Conservation (phyloP, 2,888 invertebrate species). For the Dolomedes plantarius region DNA sequence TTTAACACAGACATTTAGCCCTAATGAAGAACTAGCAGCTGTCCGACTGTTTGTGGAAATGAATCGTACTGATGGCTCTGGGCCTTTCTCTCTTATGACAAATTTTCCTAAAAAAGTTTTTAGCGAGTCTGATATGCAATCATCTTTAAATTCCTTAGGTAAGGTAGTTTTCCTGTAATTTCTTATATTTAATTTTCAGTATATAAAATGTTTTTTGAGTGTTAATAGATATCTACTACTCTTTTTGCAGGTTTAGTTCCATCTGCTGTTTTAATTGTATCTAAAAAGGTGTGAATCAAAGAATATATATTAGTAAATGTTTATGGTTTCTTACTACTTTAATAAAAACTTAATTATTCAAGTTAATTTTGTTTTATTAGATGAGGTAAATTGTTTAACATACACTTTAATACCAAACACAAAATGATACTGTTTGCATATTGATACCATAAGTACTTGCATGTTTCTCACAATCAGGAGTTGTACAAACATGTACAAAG, state of each 20-base stretch:
- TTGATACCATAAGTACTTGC: too few species aligned
- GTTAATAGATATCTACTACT: constrained; percentile 10
- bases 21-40: constrained; percentile 91
- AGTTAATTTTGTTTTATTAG: too few species aligned
- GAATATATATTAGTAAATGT: neutral
- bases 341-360: too few species aligned
- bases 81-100: constrained; percentile 89
- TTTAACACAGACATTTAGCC: constrained; percentile 86
- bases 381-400: too few species aligned
- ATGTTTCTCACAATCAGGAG: too few species aligned
- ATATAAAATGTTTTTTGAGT: too few species aligned
- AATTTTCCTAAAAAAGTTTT: constrained; percentile 93
- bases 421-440: too few species aligned
- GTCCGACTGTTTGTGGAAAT: constrained; percentile 92
- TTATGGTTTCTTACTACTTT: too few species aligned
- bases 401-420: too few species aligned
- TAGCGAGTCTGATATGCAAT: constrained; percentile 89
- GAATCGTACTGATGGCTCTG: constrained; percentile 84
- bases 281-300: constrained; percentile 43
- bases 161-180: too few species aligned
- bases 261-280: constrained; percentile 68
- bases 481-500: too few species aligned
- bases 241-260: constrained; percentile 61
- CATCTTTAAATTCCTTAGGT: constrained; percentile 88
- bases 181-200: too few species aligned